phyloP scores from a whole-genome alignment of 2,113 vertebrate species.

The Nibea albiflora region DNA sequence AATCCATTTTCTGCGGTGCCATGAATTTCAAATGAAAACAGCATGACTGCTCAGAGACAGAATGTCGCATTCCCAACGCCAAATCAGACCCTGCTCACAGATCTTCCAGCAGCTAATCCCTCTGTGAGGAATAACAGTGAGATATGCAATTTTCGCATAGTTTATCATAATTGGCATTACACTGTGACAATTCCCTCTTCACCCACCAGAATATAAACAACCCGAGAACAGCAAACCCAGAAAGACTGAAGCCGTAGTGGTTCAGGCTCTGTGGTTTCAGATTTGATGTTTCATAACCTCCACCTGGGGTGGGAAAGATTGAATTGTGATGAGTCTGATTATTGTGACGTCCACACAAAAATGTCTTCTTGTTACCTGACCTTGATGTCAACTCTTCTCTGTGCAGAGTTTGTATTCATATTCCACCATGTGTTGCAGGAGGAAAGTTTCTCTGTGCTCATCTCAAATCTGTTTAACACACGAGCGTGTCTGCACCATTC shows the following conservation, averaged over 20 bases:
- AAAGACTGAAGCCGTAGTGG: not conserved
- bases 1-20: slow-evolving; percentile 28
- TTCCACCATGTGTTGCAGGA: too few species aligned
- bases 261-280: not conserved
- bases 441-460: too few species aligned
- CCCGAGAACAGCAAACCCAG: not conserved
- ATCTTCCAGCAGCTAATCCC: slow-evolving; percentile 31
- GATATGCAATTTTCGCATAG: slow-evolving; percentile 13
- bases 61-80: slow-evolving; percentile 7
- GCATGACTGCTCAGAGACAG: slow-evolving; percentile 17
- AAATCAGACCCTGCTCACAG: slow-evolving; percentile 20
- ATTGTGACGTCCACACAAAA: too few species aligned
- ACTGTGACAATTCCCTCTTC: not conserved
- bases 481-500: too few species aligned
- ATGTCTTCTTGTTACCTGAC: too few species aligned
- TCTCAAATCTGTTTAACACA: too few species aligned
- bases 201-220: slow-evolving; percentile 20
- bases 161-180: slow-evolving; percentile 29
- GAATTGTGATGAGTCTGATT: too few species aligned
- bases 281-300: not conserved
- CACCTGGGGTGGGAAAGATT: not conserved
- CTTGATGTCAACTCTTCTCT: too few species aligned
- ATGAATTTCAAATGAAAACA: slow-evolving; percentile 48
- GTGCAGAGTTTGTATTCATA: too few species aligned
- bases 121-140: slow-evolving; percentile 9